Conservation (phyloP, 2,113 vertebrate species). For the Vulpes lagopus region DNA sequence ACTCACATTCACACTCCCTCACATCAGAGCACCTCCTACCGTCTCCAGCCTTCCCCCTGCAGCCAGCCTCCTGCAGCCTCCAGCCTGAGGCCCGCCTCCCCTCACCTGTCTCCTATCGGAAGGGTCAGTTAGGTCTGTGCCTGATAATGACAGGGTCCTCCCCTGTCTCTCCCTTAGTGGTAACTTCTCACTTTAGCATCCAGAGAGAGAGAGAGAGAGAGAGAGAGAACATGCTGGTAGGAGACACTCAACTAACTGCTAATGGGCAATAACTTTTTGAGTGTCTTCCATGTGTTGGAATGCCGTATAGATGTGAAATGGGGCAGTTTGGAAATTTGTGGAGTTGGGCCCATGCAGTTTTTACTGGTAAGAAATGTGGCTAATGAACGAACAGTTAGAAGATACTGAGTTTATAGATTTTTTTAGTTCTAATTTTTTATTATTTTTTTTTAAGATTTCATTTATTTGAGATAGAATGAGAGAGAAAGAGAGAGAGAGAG, state of each 20-base stretch:
- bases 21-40: neutral
- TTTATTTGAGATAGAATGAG: neutral
- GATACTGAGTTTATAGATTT: neutral
- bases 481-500: neutral
- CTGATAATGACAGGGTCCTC: neutral
- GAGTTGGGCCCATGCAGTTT: neutral
- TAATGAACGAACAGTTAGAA: neutral
- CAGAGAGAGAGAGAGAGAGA: neutral
- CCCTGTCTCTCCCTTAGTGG: neutral
- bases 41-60: neutral
- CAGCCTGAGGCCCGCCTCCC: neutral
- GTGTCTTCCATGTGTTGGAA: neutral
- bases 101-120: neutral
- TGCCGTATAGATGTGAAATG: neutral
- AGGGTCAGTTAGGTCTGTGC: neutral
- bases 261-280: too few species aligned
- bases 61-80: neutral
- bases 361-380: neutral
- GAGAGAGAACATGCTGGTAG: neutral
- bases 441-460: neutral
- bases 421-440: too few species aligned
- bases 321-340: neutral
- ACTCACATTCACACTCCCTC: constrained; percentile 48
- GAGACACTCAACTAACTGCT: too few species aligned
- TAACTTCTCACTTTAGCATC: neutral